Evolutionary conservation across 2,888 invertebrate species (phyloP), one percentile per base, ranked within the genome.

Genomic region (Formica aserva): DNA sequence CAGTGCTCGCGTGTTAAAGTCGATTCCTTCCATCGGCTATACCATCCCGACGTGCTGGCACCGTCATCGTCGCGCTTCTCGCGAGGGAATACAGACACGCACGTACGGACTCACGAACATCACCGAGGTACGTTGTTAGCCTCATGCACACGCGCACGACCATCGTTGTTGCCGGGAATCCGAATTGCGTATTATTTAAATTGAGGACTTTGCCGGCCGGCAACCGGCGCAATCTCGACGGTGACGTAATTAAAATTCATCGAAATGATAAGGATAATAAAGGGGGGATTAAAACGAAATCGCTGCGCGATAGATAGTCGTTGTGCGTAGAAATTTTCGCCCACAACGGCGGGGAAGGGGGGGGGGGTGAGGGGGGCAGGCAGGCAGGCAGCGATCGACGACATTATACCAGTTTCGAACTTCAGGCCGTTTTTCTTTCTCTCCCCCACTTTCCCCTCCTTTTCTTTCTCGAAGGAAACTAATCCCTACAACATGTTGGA

Each of bases 101-200:
- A 57, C 35, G 71, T 66, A 38, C 45, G 69, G 67, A 63, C 26
- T 11, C 48, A 85, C 69, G 48, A 77, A 72, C 76, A 81, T 88
- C 84, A 76, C 35, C 57, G 85, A 91, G 91, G 89, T 91, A 90
- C 88, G 91, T 91, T 87, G 82, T 72, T 26, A 69, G 55, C 57
- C 5, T 45, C 11, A 55, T 32, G 9, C 18, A 26, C 13, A 6
- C 18, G 18, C 62, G 29, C 29, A 32, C 29, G 62, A 6, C 15
- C 29, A 13, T 15, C 52, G 15, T 41, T 13, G 18, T 22, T 1
- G 41, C 29, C 45, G 60, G 60, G 26, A 35, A 45, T 18, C 29
- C 67, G 81, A 62, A 80, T 65, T 80, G 84, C 77, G 80, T 85
- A 89, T 91, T 85, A 89, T 91, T 91, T 91, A 90, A 91, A 91